Evolutionary conservation across 37 sponge, comb jelly and placozoan species (phyloP).

Genomic region (Amphimedon queenslandica): DNA sequence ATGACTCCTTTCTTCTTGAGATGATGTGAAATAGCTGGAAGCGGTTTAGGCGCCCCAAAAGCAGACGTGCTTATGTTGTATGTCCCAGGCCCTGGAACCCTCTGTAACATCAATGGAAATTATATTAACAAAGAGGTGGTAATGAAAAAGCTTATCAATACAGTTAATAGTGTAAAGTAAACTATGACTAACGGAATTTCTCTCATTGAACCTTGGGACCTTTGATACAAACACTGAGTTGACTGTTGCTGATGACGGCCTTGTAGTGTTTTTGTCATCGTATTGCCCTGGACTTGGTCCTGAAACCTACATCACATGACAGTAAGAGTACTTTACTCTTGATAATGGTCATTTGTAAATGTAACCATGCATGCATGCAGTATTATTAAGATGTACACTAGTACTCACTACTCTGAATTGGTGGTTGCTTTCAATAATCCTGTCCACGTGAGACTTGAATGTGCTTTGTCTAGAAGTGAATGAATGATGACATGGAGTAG

Average conservation of each 20-base stretch:
- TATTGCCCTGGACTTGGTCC: constrained; percentile 79
- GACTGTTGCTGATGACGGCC: constrained; percentile 2
- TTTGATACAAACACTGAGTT: constrained; percentile 71
- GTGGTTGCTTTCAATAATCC: constrained; percentile 17
- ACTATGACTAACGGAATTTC: no score
- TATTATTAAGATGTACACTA: no score
- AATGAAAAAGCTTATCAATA: no score
- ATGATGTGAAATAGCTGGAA: constrained; percentile 57
- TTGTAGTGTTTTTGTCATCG: constrained; percentile 19
- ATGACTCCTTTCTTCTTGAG: constrained; percentile 60
- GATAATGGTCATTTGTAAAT: background rate
- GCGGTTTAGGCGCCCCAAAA: constrained; percentile 52
- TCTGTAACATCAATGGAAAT: constrained; percentile 23
- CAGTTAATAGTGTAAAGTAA: no score
- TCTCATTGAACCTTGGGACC: constrained; percentile 58
- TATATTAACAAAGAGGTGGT: no score
- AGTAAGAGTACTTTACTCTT: background rate
- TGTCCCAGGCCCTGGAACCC: constrained; percentile 75
- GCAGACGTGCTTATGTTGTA: constrained; percentile 50
- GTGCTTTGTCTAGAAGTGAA: constrained; percentile 19
- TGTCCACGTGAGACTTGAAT: constrained; percentile 48
- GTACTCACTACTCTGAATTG: constrained; percentile 58
- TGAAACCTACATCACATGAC: constrained; percentile 35
- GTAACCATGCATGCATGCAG: no score
- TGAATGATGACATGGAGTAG: no score